Evolutionary conservation across 2,888 invertebrate genomes (phyloP), one percentile per base, ranked within the genome.

Genomic region (Sphecodes monilicornis): DNA sequence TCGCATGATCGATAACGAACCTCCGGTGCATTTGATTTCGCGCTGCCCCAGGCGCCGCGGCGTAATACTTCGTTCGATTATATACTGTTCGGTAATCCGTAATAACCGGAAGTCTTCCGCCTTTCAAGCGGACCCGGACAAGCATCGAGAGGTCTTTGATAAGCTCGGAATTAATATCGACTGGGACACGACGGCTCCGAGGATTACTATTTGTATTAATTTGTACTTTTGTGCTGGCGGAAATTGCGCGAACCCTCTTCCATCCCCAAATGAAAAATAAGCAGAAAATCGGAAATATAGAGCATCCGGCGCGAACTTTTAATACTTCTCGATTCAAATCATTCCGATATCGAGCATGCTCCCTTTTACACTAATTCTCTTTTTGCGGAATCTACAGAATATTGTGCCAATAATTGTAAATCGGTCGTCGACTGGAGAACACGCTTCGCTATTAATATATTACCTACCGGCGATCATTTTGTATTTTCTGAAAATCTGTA

Each of bases 101-200:
- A 64, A 70, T 78, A 80, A 78, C 39, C 29, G 18, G 13, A 41
- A 64, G 32, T 16, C 69, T 18, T 22, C 22, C 16, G 13, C 54
- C 36, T 81, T 72, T 57, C 36, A 79, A 41, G 22, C 8, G 46
- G 46, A 13, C 22, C 8, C 10, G 36, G 43, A 18, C 22, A 22
- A n/a, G 22, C 10, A 32, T 32, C 16, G 46, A 46, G 46, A 46
- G 16, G 57, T 32, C 46, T 32, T 46, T 71, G 64, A 71, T 64
- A 78, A 70, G 39, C 41, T 39, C n/a, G 10, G 54, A 26, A 68
- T 79, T 74, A 74, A 79, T 79, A 79, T 79, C 68, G 41, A n/a
- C 74, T 54, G n/a, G 16, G 36, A 8, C 4, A 18, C 64, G 3
- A 3, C 32, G 16, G 32, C 6, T 8, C 32, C 8, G 29, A 8